phyloP scores from a whole-genome alignment of 2,113 vertebrate genomes.

The Paralichthys olivaceus region DNA sequence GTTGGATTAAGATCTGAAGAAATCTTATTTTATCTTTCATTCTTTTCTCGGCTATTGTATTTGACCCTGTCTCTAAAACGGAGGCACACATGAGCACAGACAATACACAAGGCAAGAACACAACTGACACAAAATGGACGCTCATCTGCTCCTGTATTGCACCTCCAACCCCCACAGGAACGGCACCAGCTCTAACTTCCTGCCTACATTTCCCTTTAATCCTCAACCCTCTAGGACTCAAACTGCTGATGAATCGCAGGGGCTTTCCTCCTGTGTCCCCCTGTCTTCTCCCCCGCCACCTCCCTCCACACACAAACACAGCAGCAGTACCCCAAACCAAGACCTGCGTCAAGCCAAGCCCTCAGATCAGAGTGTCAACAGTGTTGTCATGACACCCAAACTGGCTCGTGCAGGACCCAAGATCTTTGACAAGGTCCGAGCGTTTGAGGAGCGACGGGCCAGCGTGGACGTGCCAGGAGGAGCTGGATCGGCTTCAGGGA shows the following conservation, averaged over 20 bases:
- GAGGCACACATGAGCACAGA: slow-evolving; percentile 49
- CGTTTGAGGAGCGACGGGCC: slow-evolving; percentile 88
- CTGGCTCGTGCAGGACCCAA: slow-evolving; percentile 85
- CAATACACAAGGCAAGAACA: slow-evolving; percentile 32
- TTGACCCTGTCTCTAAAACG: slow-evolving; percentile 24
- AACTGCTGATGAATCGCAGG: slow-evolving; percentile 57
- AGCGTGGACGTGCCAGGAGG: slow-evolving; percentile 82
- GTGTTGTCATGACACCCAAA: slow-evolving; percentile 81
- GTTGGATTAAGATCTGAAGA: slow-evolving; percentile 14
- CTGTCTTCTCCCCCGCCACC: slow-evolving; percentile 46
- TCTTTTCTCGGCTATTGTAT: slow-evolving; percentile 26
- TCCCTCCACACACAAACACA: slow-evolving; percentile 48
- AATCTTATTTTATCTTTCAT: slow-evolving; percentile 7
- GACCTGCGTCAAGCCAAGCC: slow-evolving; percentile 36
- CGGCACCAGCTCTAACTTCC: slow-evolving; percentile 65
- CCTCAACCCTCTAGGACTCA: slow-evolving; percentile 77
- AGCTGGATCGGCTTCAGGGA: slow-evolving; percentile 74
- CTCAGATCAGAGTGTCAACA: slow-evolving; percentile 34
- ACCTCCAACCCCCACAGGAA: slow-evolving; percentile 29
- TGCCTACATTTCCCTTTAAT: slow-evolving; percentile 74
- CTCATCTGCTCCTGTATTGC: slow-evolving; percentile 43
- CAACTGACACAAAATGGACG: slow-evolving; percentile 35
- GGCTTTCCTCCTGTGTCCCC: slow-evolving; percentile 29
- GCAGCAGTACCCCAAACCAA: slow-evolving; percentile 21
- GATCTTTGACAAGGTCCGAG: slow-evolving; percentile 90